Percentiles rank a stretch among this genome's conserved stretches.
phyloP scores from a whole-genome alignment of 2,113 vertebrate species.

The Crypturellus undulatus region DNA sequence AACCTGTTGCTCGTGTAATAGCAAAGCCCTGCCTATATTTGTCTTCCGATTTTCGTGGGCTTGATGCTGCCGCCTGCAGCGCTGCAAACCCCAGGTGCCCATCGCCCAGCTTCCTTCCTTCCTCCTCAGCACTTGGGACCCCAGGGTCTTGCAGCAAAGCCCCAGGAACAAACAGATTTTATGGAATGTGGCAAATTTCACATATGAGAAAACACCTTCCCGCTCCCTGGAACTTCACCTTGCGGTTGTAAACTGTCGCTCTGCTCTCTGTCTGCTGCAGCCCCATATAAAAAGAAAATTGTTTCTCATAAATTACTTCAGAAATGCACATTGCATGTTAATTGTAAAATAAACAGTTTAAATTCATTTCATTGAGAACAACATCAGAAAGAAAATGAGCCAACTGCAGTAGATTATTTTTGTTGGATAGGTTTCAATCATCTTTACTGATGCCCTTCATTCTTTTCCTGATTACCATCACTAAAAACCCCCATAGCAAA shows the following conservation, averaged over 20 bases:
- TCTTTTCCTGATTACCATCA: conserved; percentile 64
- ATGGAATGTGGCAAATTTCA: background rate
- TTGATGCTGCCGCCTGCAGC: background rate
- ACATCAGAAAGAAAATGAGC: conserved; percentile 70
- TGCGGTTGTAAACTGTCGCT: background rate
- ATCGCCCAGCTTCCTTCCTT: background rate
- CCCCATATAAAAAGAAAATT: conserved; percentile 63
- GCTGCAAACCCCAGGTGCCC: background rate
- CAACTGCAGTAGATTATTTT: conserved; percentile 73
- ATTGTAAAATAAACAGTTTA: conserved; percentile 70
- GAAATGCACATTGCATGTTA: conserved; percentile 64
- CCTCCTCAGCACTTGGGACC: background rate
- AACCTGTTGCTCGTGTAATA: background rate
- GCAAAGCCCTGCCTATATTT: background rate
- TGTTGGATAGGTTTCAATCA: conserved; percentile 71
- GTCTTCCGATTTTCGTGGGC: background rate
- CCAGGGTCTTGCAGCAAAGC: background rate
- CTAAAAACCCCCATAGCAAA: conserved; percentile 57
- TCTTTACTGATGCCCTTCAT: conserved; percentile 71
- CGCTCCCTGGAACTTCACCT: conserved; percentile 19
- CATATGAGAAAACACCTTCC: background rate
- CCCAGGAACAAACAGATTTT: background rate
- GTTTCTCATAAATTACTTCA: conserved; percentile 69
- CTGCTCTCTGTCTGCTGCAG: conserved; percentile 40
- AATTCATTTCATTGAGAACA: conserved; percentile 73